These are phyloP conservation scores for Dinomys branickii DNA, from an alignment of 2,113 vertebrate species.

Conservation along the genomic window DNA sequence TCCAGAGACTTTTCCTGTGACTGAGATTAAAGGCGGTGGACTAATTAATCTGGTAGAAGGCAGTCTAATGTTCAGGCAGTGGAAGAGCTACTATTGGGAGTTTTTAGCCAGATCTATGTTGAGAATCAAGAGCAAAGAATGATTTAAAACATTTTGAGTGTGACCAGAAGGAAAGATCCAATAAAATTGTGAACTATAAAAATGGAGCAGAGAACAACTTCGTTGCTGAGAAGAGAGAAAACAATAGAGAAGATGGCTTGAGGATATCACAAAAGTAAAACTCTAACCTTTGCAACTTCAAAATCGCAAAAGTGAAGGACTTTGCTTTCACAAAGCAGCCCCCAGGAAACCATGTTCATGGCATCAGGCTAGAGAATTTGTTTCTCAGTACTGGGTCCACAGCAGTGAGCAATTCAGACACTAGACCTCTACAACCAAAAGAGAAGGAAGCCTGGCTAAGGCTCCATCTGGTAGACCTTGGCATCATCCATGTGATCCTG, in stretches of 20 bases:
- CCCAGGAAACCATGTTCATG: background rate
- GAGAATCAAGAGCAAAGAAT: background rate
- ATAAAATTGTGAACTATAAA: too few relatives aligned
- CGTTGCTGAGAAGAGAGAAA: background rate
- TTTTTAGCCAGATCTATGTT: background rate
- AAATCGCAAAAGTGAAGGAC: background rate
- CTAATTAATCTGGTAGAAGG: background rate
- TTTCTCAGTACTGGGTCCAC: background rate
- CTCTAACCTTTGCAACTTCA: background rate
- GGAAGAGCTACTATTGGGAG: background rate
- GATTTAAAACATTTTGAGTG: background rate
- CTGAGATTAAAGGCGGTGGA: background rate
- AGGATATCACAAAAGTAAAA: background rate
- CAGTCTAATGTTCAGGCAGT: background rate
- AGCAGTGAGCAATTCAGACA: background rate
- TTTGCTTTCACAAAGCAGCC: background rate
- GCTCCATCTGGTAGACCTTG: background rate
- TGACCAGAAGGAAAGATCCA: background rate
- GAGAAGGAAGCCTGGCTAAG: background rate
- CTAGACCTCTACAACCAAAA: background rate
- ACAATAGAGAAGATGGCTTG: background rate
- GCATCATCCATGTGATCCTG: background rate
- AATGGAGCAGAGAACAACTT: background rate
- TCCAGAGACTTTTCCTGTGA: background rate
- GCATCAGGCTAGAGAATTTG: background rate